Evolutionary conservation across 1,140 invertebrate species (phyloP), one percentile per base, ranked within the genome.

Genomic region (Bathynomus jamesi): DNA sequence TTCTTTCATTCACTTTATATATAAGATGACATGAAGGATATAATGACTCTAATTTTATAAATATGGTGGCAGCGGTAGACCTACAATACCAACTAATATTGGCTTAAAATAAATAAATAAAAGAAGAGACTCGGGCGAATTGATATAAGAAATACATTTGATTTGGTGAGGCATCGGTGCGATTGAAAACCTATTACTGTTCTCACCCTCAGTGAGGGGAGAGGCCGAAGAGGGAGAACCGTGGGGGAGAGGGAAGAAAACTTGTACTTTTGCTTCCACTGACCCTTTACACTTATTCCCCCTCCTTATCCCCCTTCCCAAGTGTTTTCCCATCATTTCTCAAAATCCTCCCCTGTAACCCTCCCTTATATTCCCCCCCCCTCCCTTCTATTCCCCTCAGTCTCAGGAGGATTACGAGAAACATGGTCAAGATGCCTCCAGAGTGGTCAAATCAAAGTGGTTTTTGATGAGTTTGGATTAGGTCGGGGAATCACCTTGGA

Each of bases 361-460:
- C n/a, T n/a, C n/a, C n/a, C n/a, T n/a, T n/a, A n/a, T n/a, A n/a
- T n/a, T n/a, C n/a, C n/a, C n/a, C n/a, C 32, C 40, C 40, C 40
- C 21, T 53, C 21, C 11, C 11, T 53, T 1, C 13, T 53, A 53
- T 53, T 53, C 40, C 40, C 40, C 40, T 53, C 5, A 53, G 2
- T 53, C 40, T 53, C 40, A 53, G 40, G 21, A 21, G 40, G 40
- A 53, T 53, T 53, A 5, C 11, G 21, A 53, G 40, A 53, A 53
- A 17, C 40, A 53, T 53, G 40, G 40, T 53, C 40, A 53, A 53
- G 40, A 53, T 53, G 40, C 40, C 40, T 53, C 40, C 40, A 53
- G 40, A 53, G 40, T 53, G 40, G 40, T 53, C 40, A 53, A 53
- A 53, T 53, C 40, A 53, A 53, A 53, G 40, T 53, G 40, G 40